Conservation (phyloP, 2,888 invertebrate genomes). For the Macaria notata region DNA sequence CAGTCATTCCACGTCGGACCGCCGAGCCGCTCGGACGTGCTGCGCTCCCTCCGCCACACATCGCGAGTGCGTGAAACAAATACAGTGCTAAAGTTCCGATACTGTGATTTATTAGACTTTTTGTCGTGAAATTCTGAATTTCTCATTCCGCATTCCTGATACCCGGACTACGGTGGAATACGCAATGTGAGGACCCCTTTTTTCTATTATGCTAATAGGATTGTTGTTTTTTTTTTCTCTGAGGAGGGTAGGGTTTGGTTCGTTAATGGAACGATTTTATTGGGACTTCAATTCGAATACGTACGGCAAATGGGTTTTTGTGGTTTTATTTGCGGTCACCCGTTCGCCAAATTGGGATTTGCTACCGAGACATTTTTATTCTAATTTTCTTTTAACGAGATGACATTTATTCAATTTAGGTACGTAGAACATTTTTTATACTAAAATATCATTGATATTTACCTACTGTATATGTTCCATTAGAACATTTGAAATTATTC, state of each 20-base stretch:
- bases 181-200: constrained; percentile 55
- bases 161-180: constrained; percentile 54
- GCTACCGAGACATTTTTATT: constrained; percentile 1
- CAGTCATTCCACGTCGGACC: constrained; percentile 58
- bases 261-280: constrained; percentile 46
- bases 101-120: constrained; percentile 62
- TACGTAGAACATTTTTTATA: no score
- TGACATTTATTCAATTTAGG: no score
- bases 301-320: constrained; percentile 36
- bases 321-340: constrained; percentile 37
- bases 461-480: no score
- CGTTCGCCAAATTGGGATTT: constrained; percentile 31
- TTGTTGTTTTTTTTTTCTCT: constrained; percentile 44
- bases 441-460: no score
- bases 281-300: constrained; percentile 42
- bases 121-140: constrained; percentile 46
- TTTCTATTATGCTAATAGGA: constrained; percentile 50
- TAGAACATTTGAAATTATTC: no score
- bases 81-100: constrained; percentile 57
- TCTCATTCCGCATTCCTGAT: constrained; percentile 29
- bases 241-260: constrained; percentile 39
- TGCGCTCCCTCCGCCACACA: constrained; percentile 16
- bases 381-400: background rate
- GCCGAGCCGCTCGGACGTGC: constrained; percentile 50
- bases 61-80: constrained; percentile 57